Evolutionary conservation across 2,113 vertebrate species (phyloP), one percentile per base, ranked within the genome.

Genomic region (Megaceryle maxima): DNA sequence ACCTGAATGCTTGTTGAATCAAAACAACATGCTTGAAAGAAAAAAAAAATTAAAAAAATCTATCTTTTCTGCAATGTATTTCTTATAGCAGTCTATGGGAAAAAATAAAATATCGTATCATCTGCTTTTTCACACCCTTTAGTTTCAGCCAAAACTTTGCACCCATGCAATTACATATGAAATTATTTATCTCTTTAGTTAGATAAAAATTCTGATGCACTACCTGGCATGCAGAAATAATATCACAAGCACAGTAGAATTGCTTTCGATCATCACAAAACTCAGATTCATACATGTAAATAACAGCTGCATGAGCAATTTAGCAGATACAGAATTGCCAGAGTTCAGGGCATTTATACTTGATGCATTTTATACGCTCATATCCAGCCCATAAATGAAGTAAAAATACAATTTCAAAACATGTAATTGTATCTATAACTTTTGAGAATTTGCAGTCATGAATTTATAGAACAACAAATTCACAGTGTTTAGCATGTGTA

Each of bases 251-350:
- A 92, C 35, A 72, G 53, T 37, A 83, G 90, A 92, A 92, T 66
- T 88, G 79, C 90, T 90, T 92, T 93, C 4, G 0, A 92, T 83
- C 60, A 48, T 84, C 64, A 84, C 56, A 92, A 94, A 95, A 79
- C 67, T 83, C 82, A 79, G 80, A 94, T 93, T 88, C 93, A 55
- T 88, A 78, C 79, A 81, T 56, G 35, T 88, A 95, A 92, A 89
- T 92, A 96, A 93, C 93, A 96, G 92, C 83, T 96, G 80, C 83
- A 85, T 28, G 82, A 94, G 86, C 88, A 90, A 95, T 93, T 93
- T 68, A 92, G 79, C 83, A 92, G 73, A 90, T 37, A 90, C 21
- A 69, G 86, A 95, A 95, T 35, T 84, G 73, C 83, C 74, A 88
- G 75, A 96, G 88, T 88, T 95, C 83, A 77, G 72, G 93, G 60